Conservation (phyloP, 1,140 invertebrate species). For the Drosophila yakuba region DNA sequence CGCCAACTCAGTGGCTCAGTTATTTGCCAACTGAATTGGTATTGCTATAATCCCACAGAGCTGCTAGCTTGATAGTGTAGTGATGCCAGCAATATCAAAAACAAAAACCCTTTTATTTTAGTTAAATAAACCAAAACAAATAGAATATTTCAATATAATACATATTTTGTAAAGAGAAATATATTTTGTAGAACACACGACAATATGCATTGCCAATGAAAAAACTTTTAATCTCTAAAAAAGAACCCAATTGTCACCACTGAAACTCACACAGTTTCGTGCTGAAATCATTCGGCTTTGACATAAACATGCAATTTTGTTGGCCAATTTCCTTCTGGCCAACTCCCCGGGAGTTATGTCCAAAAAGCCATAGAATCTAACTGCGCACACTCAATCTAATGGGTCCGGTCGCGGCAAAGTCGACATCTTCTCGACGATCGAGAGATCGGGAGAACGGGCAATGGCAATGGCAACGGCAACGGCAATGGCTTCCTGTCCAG, state of each 20-base stretch:
- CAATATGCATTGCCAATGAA: too few species aligned
- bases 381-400: constrained; percentile 57
- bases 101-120: too few species aligned
- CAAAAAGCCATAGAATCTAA: constrained; percentile 33
- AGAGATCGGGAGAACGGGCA: constrained; percentile 16
- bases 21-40: constrained; percentile 24
- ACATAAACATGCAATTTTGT: constrained; percentile 58
- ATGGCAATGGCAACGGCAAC: constrained; percentile 4
- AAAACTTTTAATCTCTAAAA: neutral
- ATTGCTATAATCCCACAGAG: constrained; percentile 16
- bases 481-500: constrained; percentile 49
- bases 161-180: too few species aligned
- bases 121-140: too few species aligned
- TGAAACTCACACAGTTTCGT: constrained; percentile 19
- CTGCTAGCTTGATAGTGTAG: neutral
- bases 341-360: constrained; percentile 33
- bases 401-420: constrained; percentile 7
- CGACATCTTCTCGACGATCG: constrained; percentile 13
- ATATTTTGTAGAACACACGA: too few species aligned
- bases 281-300: constrained; percentile 43
- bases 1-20: constrained; percentile 55
- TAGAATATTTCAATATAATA: too few species aligned
- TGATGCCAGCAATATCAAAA: neutral
- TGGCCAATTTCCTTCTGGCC: constrained; percentile 23
- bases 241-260: neutral